phyloP scores from a whole-genome alignment of 2,797 vertebrate genomes.

The Hoplostethus mediterraneus region DNA sequence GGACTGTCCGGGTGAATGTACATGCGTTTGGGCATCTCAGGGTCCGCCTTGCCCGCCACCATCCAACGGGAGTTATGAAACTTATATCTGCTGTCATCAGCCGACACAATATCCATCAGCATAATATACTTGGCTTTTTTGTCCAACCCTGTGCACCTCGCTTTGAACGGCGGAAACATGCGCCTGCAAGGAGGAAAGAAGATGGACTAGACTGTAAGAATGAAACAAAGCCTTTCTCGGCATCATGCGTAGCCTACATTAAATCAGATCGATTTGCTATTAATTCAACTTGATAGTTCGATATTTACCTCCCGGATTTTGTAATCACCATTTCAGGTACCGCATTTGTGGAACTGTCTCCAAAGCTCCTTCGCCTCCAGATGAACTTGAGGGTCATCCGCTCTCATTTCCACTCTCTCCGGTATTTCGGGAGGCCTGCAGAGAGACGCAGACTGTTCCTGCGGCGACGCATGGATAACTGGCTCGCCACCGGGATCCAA shows the following conservation, averaged over 20 bases:
- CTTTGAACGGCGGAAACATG: slow-evolving; percentile 96
- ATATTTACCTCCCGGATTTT: slow-evolving; percentile 93
- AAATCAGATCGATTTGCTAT: background rate
- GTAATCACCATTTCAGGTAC: slow-evolving; percentile 98
- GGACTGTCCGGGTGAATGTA: slow-evolving; percentile 97
- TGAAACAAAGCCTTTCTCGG: too few species aligned
- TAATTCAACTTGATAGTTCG: background rate
- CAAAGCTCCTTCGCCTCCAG: slow-evolving; percentile 93
- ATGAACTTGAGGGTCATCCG: slow-evolving; percentile 92
- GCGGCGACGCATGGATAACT: slow-evolving; percentile 79
- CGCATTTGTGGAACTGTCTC: slow-evolving; percentile 93
- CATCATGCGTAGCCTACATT: background rate
- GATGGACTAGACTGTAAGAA: too few species aligned
- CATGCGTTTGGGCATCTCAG: slow-evolving; percentile 95
- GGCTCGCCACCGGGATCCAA: slow-evolving; percentile 83
- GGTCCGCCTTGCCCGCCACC: slow-evolving; percentile 95
- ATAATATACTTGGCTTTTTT: slow-evolving; percentile 91
- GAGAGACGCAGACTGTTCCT: slow-evolving; percentile 77
- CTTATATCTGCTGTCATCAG: slow-evolving; percentile 95
- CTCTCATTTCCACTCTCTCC: slow-evolving; percentile 84
- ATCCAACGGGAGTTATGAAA: slow-evolving; percentile 95
- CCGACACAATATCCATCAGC: slow-evolving; percentile 93
- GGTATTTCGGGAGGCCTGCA: slow-evolving; percentile 82
- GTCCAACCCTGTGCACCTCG: slow-evolving; percentile 91
- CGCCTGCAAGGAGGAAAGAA: slow-evolving; percentile 79